Conservation (phyloP, 2,113 vertebrate genomes). For the Ictidomys tridecemlineatus region DNA sequence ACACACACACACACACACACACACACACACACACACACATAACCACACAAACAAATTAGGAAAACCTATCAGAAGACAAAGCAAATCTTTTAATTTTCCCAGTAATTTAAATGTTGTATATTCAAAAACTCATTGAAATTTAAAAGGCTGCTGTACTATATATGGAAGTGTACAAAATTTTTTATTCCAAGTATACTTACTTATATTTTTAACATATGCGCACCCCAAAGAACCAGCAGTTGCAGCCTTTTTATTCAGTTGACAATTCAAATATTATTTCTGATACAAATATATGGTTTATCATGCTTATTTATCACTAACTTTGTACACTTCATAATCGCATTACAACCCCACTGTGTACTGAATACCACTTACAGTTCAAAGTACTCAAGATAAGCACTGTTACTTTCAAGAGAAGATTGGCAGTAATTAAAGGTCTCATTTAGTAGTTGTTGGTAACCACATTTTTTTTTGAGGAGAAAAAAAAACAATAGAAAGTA, state of each 20-base stretch:
- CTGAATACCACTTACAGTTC: slow-evolving; percentile 74
- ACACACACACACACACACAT: background rate
- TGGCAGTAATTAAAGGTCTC: slow-evolving; percentile 81
- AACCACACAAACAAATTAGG: background rate
- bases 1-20: too few species aligned
- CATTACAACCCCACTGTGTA: slow-evolving; percentile 77
- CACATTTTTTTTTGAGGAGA: slow-evolving; percentile 73
- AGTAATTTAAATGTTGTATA: slow-evolving; percentile 58
- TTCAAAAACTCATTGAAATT: slow-evolving; percentile 67
- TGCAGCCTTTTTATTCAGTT: slow-evolving; percentile 67
- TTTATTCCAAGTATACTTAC: slow-evolving; percentile 70
- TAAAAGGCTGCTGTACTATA: slow-evolving; percentile 42
- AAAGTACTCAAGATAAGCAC: slow-evolving; percentile 78
- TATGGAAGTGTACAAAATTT: slow-evolving; percentile 59
- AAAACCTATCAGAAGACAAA: slow-evolving; percentile 69
- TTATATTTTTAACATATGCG: slow-evolving; percentile 63
- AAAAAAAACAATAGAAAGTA: slow-evolving; percentile 69
- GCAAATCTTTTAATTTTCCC: slow-evolving; percentile 60
- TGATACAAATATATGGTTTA: slow-evolving; percentile 73
- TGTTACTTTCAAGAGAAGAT: slow-evolving; percentile 76
- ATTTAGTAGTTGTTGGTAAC: slow-evolving; percentile 78
- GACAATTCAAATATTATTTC: slow-evolving; percentile 82
- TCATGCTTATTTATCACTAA: slow-evolving; percentile 72
- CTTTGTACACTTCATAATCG: slow-evolving; percentile 67
- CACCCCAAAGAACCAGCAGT: slow-evolving; percentile 63